Conservation (phyloP, 2,113 vertebrate species). For the Pangasianodon hypophthalmus region DNA sequence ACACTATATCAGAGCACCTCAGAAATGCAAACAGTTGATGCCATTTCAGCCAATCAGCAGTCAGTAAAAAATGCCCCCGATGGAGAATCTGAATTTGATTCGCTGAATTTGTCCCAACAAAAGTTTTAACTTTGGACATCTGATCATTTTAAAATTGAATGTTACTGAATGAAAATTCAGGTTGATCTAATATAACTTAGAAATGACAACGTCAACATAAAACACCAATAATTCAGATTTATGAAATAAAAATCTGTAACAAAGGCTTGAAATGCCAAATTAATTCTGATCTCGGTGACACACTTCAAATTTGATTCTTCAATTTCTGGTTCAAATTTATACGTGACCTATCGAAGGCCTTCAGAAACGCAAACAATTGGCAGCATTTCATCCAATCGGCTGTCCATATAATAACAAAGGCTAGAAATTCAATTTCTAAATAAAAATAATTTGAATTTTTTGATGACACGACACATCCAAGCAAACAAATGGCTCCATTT, state of each 20-base stretch:
- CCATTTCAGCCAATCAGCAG: neutral
- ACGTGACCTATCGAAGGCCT: neutral
- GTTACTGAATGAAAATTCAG: neutral
- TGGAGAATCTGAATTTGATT: neutral
- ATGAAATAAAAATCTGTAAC: neutral
- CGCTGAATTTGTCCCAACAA: neutral
- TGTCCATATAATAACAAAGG: neutral
- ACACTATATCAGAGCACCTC: too few species aligned
- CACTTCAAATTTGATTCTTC: neutral
- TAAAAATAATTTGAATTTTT: neutral
- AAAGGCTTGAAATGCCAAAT: neutral
- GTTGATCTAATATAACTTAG: neutral
- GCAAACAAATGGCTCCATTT: neutral
- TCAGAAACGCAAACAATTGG: neutral
- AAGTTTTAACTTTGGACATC: neutral
- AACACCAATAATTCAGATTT: neutral
- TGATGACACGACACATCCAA: neutral
- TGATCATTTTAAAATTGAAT: neutral
- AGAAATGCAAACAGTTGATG: too few species aligned
- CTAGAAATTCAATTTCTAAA: neutral
- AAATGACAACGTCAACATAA: neutral
- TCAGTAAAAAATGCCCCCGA: neutral
- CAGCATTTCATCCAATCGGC: neutral
- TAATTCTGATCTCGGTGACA: neutral
- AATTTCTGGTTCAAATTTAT: neutral